Base-by-base conservation (phyloP, 2,888 invertebrate species). In the Plebejus argus region DNA sequence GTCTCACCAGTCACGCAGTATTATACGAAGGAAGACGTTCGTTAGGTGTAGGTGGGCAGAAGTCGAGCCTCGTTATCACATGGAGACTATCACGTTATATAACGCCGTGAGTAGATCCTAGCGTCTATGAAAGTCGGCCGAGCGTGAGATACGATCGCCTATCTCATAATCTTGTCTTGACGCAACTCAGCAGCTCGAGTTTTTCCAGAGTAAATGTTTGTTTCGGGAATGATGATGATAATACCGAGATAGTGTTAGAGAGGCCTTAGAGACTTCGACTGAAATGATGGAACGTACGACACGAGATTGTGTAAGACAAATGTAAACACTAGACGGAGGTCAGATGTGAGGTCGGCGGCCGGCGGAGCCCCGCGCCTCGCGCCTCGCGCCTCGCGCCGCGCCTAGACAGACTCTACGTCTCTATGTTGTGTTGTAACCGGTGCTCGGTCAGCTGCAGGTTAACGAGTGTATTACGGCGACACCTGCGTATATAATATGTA, bases 321-420 rank as follows among this genome's bases (percentile, higher is more conserved):
- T 28, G 66, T 66, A 66, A 66, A 66, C 66, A 66, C 66, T 33
- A 28, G 66, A 66, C 66, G 28, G 28, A 66, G 28, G 28, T 23
- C 28, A 66, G 66, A 28, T 28, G 66, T 28, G 66, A 33, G 66
- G 66, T 66, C 66, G 66, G 28, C 66, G 66, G 28, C 53, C 53
- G 45, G 45, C 45, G 10, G 45, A 39, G 33, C 39, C 39, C 2
- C 10, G 49, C 49, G 49, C 49, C 53, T 15, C 53, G 18, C 66
- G 5, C 61, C 39, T 2, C 10, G 49, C 49, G 49, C 49, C 53
- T 15, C 53, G 18, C 66, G 5, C 61, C 61, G 18, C 53, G 53
- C 15, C 53, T n/a, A 61, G 23, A 5, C 28, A 33, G 66, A 15
- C 66, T 66, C 15, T 20, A 58, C 7, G 58, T 53, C 53, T 53